phyloP scores from a whole-genome alignment of 23 tunicate genomes.

The Halocynthia aurantium region DNA sequence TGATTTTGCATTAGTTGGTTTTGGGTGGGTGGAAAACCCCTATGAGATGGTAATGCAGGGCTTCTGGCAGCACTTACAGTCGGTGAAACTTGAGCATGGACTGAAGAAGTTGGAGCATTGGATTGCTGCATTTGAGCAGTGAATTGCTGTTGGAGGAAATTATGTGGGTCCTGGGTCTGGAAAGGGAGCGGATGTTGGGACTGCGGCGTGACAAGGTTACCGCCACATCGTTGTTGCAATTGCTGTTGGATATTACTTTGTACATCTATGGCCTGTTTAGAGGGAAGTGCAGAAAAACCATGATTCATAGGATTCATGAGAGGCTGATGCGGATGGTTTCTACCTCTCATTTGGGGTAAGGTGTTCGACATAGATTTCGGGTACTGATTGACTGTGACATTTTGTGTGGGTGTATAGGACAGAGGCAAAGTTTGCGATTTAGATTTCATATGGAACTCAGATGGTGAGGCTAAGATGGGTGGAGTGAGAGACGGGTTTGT shows the following conservation, averaged over 20 bases:
- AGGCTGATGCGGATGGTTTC: not conserved
- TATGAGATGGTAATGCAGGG: too few relatives aligned
- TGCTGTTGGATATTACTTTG: not conserved
- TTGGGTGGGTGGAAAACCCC: too few relatives aligned
- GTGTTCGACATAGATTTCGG: not conserved
- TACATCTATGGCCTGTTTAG: not conserved
- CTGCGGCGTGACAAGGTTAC: too few relatives aligned
- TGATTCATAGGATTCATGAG: not conserved
- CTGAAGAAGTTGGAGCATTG: not conserved
- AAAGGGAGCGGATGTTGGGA: too few relatives aligned
- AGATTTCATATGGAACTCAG: not conserved
- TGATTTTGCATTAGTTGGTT: not conserved
- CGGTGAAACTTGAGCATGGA: not conserved
- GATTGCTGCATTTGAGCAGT: not conserved
- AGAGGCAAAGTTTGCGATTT: slow-evolving; percentile 2
- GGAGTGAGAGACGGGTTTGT: too few relatives aligned
- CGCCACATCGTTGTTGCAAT: too few relatives aligned
- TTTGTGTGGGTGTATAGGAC: not conserved
- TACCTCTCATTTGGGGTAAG: not conserved
- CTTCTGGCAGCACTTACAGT: not conserved
- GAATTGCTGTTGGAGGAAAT: not conserved
- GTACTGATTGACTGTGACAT: not conserved
- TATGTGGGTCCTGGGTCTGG: not conserved
- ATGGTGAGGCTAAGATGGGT: not conserved
- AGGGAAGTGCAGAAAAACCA: not conserved